These are phyloP conservation scores for Minunthozetes semirufus DNA, from an alignment of 2,888 invertebrate species.

Conservation along the genomic window DNA sequence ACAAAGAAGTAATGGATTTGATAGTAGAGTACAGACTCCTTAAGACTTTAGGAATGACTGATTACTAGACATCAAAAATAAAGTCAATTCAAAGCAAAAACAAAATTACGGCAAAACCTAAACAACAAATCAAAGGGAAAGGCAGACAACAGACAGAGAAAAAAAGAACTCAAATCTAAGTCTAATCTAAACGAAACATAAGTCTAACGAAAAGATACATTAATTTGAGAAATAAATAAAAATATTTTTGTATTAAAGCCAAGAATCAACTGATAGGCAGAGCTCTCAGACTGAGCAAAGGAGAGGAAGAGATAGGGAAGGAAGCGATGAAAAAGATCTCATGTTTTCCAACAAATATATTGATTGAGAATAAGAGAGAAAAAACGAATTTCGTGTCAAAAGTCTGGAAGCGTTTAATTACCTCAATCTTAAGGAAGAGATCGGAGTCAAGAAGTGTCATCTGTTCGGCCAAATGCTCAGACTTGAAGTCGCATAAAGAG, in stretches of 20 bases:
- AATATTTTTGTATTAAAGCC: too few species aligned
- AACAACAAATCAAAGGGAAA: neutral
- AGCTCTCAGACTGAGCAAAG: too few species aligned
- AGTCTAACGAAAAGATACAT: too few species aligned
- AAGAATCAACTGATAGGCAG: too few species aligned
- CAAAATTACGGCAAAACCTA: too few species aligned
- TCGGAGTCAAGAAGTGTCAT: constrained; percentile 95
- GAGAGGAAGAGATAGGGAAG: too few species aligned
- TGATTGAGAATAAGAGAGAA: neutral
- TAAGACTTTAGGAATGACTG: neutral
- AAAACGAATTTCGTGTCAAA: neutral
- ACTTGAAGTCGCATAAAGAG: constrained; percentile 61
- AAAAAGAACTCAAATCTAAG: neutral
- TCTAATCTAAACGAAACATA: too few species aligned
- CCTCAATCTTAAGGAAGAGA: constrained; percentile 86
- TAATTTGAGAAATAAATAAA: too few species aligned
- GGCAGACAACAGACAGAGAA: neutral
- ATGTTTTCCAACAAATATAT: too few species aligned
- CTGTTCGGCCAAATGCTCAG: constrained; percentile 91
- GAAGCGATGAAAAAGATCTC: too few species aligned
- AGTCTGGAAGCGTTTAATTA: constrained; percentile 41
- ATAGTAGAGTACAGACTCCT: neutral
- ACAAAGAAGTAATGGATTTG: neutral
- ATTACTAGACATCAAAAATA: neutral
- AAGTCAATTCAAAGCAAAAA: neutral